Evolutionary conservation across 2,888 invertebrate genomes (phyloP).

Genomic region (Bombylius discolor): DNA sequence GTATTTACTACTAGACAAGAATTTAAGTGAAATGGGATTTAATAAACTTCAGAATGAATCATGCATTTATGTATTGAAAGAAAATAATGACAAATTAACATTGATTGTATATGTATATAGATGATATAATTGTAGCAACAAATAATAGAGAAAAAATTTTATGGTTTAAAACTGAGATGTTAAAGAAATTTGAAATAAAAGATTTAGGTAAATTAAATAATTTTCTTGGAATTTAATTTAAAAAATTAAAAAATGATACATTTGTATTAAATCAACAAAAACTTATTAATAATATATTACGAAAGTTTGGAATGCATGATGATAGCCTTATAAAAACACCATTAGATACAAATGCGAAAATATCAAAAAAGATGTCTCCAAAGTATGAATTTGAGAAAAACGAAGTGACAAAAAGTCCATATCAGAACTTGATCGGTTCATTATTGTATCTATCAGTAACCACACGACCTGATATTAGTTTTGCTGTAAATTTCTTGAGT

Average conservation of each 20-base stretch:
- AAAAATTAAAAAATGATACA: background rate
- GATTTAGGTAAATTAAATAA: background rate
- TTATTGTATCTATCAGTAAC: slow-evolving; percentile 14
- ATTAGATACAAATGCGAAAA: background rate
- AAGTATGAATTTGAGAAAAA: no score
- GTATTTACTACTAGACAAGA: no score
- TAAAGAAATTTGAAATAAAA: background rate
- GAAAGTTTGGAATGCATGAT: background rate
- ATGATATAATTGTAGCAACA: background rate
- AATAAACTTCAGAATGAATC: no score
- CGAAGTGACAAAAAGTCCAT: slow-evolving; percentile 2
- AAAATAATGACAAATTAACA: no score
- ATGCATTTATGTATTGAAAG: no score
- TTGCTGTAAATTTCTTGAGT: no score
- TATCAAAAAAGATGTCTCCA: background rate
- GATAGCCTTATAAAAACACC: background rate
- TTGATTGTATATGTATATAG: background rate
- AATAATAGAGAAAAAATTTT: background rate
- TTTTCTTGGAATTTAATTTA: background rate
- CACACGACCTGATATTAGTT: slow-evolving; percentile 13
- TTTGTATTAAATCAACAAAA: background rate
- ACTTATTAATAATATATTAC: background rate
- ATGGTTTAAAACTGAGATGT: background rate
- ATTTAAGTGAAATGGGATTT: no score
- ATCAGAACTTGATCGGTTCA: slow-evolving; percentile 14